Evolutionary conservation across 1,140 invertebrate genomes (phyloP).

Genomic region (Pygmarrhopalites habei): DNA sequence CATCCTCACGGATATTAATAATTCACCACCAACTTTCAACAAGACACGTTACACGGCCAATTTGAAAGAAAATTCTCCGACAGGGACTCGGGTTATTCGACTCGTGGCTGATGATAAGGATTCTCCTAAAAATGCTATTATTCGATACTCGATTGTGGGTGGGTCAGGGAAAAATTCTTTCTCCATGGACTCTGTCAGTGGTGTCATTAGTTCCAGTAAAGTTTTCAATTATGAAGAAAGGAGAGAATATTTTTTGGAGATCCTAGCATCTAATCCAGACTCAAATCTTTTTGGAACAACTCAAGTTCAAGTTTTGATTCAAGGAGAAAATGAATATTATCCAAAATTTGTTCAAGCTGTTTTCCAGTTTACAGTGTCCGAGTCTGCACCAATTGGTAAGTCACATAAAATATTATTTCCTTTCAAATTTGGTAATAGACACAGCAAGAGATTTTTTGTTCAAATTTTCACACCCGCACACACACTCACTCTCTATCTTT

Average conservation of each 20-base stretch:
- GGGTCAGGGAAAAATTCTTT: slow-evolving; percentile 70
- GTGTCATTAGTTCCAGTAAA: slow-evolving; percentile 64
- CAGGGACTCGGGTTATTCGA: slow-evolving; percentile 66
- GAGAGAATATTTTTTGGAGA: slow-evolving; percentile 64
- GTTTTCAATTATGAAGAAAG: slow-evolving; percentile 86
- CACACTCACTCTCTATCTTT: too few relatives aligned
- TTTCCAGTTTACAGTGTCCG: slow-evolving; percentile 89
- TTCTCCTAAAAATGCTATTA: slow-evolving; percentile 80
- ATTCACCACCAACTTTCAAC: slow-evolving; percentile 78
- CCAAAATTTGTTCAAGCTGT: slow-evolving; percentile 84
- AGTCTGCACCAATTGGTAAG: slow-evolving; percentile 78
- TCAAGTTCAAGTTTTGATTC: slow-evolving; percentile 66
- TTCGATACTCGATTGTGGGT: slow-evolving; percentile 76
- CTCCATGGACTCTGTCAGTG: slow-evolving; percentile 64
- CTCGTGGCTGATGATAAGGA: slow-evolving; percentile 77
- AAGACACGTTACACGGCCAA: slow-evolving; percentile 62
- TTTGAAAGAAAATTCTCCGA: slow-evolving; percentile 72
- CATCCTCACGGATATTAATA: slow-evolving; percentile 82
- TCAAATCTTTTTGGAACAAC: slow-evolving; percentile 68
- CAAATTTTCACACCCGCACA: too few relatives aligned
- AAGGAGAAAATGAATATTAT: slow-evolving; percentile 85
- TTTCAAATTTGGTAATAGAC: too few relatives aligned
- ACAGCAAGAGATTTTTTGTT: too few relatives aligned
- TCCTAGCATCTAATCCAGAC: slow-evolving; percentile 81
- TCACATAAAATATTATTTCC: too few relatives aligned